Conservation (phyloP, 2,113 vertebrate genomes). For the Trogon surrucura region DNA sequence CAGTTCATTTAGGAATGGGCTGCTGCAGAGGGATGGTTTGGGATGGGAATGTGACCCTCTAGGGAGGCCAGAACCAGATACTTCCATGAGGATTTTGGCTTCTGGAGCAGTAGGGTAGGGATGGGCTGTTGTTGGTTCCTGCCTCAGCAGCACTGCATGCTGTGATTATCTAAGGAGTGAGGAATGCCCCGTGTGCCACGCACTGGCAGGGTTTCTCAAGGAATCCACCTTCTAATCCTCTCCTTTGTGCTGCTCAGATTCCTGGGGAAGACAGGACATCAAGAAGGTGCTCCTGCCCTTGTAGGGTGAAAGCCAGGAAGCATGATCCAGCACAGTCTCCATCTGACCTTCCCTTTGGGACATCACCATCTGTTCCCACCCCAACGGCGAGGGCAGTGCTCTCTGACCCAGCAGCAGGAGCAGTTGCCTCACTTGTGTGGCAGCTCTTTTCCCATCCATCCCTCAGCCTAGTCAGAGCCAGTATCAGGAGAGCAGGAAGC, state of each 20-base stretch:
- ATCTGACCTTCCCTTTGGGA: neutral
- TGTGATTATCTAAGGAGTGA: neutral
- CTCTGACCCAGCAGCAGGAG: neutral
- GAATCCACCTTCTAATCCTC: neutral
- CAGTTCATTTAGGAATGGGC: neutral
- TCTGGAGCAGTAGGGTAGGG: neutral
- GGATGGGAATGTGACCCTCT: neutral
- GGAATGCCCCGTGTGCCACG: neutral
- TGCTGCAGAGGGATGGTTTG: neutral
- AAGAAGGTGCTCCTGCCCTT: slow-evolving; percentile 12
- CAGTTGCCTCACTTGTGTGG: neutral
- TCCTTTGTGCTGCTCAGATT: neutral
- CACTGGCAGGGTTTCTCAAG: neutral
- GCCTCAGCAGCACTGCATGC: neutral
- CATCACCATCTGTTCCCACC: neutral
- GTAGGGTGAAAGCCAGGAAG: neutral
- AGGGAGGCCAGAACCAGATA: neutral
- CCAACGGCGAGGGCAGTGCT: neutral
- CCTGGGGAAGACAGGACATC: neutral
- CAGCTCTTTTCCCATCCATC: slow-evolving; percentile 30
- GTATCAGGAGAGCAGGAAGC: neutral
- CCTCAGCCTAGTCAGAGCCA: slow-evolving; percentile 20
- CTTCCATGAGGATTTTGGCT: neutral
- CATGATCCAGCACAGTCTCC: neutral
- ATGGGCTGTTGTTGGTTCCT: neutral